Conservation (phyloP, 2,113 vertebrate genomes). For the Xenus cinereus region DNA sequence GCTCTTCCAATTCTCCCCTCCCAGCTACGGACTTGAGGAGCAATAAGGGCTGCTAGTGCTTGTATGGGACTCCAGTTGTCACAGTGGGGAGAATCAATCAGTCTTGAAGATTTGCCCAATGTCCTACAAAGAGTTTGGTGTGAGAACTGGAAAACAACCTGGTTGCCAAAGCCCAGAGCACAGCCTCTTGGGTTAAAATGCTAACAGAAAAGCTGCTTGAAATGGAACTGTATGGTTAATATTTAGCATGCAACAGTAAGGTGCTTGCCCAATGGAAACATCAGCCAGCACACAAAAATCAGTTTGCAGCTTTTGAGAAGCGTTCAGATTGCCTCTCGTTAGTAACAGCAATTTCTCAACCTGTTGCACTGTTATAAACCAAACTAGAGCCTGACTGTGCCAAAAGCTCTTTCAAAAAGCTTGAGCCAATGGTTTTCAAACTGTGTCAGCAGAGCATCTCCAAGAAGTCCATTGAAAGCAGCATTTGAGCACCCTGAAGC, state of each 20-base stretch:
- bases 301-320: not conserved
- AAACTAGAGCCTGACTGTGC: not conserved
- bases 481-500: not conserved
- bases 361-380: not conserved
- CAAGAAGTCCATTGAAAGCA: not conserved
- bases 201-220: not conserved
- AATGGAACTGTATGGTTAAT: accelerated
- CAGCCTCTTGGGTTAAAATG: not conserved
- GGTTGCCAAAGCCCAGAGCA: not conserved
- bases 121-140: not conserved
- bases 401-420: not conserved
- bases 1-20: not conserved
- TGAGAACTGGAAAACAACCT: not conserved
- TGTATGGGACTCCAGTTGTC: not conserved
- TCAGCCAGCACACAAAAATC: not conserved
- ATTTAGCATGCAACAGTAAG: not conserved
- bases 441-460: not conserved
- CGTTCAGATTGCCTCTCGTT: not conserved
- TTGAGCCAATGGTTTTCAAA: not conserved
- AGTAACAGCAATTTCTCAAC: not conserved
- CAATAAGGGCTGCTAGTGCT: not conserved
- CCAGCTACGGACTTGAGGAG: not conserved
- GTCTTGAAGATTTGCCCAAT: not conserved
- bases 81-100: not conserved
- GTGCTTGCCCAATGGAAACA: not conserved